These are phyloP conservation scores for Cephalopterus ornatus DNA, from an alignment of 2,113 vertebrate genomes.

Conservation along the genomic window DNA sequence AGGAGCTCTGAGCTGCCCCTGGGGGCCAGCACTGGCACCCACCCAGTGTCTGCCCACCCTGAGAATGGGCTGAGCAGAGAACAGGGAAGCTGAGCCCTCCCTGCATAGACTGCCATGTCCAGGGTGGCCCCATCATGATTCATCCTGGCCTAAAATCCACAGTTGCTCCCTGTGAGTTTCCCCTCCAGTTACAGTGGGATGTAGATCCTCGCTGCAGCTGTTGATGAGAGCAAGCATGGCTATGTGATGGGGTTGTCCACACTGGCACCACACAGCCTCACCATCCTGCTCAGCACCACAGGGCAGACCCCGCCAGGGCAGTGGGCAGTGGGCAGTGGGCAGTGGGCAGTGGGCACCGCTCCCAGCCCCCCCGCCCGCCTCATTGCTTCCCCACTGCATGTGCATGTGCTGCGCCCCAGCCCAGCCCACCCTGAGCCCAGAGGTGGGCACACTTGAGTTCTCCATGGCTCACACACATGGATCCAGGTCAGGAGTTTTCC, in stretches of 20 bases:
- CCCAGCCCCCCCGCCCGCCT: neutral
- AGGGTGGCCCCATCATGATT: accelerated
- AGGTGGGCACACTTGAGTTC: slow-evolving; percentile 46
- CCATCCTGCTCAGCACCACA: accelerated
- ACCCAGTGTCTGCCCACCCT: neutral
- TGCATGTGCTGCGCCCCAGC: slow-evolving; percentile 36
- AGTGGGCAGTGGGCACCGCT: neutral
- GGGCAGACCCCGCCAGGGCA: neutral
- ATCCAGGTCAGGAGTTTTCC: neutral
- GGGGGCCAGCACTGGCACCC: neutral
- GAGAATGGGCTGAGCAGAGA: neutral
- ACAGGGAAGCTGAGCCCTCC: neutral
- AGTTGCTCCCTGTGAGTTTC: neutral
- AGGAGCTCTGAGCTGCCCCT: neutral
- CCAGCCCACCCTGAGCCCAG: neutral
- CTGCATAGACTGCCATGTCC: neutral
- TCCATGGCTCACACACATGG: neutral
- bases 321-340: neutral
- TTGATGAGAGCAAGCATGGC: accelerated
- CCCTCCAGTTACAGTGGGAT: neutral
- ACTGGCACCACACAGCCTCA: neutral
- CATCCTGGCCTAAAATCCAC: neutral
- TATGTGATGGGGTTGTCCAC: neutral
- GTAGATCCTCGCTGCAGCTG: neutral
- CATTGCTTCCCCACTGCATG: slow-evolving; percentile 62